Evolutionary conservation across 2,113 vertebrate species (phyloP), one percentile per base, ranked within the genome.

Genomic region (Epinephelus moara): DNA sequence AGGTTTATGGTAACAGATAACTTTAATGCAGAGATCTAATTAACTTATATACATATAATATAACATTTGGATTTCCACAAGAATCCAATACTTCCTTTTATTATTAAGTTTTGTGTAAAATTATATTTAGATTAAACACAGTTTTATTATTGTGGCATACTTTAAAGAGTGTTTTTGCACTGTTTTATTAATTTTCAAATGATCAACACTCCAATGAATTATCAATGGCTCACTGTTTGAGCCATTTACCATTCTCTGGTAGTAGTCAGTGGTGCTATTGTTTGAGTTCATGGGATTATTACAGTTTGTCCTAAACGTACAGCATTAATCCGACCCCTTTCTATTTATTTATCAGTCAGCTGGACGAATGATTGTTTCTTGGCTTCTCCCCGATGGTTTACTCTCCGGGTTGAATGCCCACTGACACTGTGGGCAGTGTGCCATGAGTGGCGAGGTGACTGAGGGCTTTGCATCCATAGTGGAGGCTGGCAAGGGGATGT

Each of bases 401-500:
- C 47, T 67, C 23, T 59, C 55, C 25, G 45, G 37, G 69, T 2
- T 78, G 55, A 62, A 70, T 55, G n/a, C 53, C 71, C 49, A 0
- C 66, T 67, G 66, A 55, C 70, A 75, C 70, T 50, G 50, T 19
- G 52, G 88, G 82, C 83, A 49, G 27, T 1, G 57, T 23, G 79
- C 87, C 81, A 85, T 57, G 52, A 33, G 12, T 27, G 67, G 11
- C 4, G 30, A 79, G 47, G 70, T 63, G 70, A 88, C 75, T 64
- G 73, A 81, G 45, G 70, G 86, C 75, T 63, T 82, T 61, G 52
- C 42, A 75, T 85, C 75, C 47, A 40, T 42, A 42, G 74, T 33
- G 69, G 45, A 50, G 60, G n/a, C 78, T 84, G 82, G 80, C 70
- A 78, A 68, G 72, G 52, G 82, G 64, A 86, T 75, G 82, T 88